Base-by-base conservation (phyloP, 2,888 invertebrate genomes). In the Saturnia japonica region DNA sequence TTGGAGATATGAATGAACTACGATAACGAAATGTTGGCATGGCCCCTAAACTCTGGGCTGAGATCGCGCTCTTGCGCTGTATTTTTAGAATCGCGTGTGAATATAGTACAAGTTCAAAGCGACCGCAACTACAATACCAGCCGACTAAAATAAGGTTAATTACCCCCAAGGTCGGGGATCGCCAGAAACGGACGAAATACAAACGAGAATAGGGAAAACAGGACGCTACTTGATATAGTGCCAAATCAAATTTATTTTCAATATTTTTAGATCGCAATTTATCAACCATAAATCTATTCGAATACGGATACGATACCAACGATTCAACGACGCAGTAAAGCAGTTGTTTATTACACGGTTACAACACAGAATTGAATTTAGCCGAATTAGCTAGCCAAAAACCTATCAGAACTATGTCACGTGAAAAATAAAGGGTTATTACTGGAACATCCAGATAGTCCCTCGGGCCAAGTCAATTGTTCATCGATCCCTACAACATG, bases 101-200 rank as follows among this genome's bases (percentile, higher is more conserved):
- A 91, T 90, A 86, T 91, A 89, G 91, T 85, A 87, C 93, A 92
- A 92, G 93, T 93, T 92, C 92, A 92, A 84, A 85, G 84, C 80
- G 81, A 28, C 25, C 25, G 82, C 88, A 83, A 86, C 83, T 78
- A 80, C 83, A 79, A 78, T 82, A 80, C 84, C 82, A 85, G 86
- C 84, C 86, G 82, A 72, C 79, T 77, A 74, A 85, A 89, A 88
- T 90, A 89, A 89, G 91, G 91, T 90, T 90, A 91, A 92, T 90
- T 90, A 91, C 88, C 86, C 85, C 89, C 90, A 92, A 90, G 92
- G 85, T 90, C 86, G 79, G 79, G 86, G 83, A 84, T 78, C 79
- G 87, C 84, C 84, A 85, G 76, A 72, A 72, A 22, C 66, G 6
- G 42, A 40, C 64, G n/a, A 51, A 66, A 64, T 66, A 51, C n/a